Evolutionary conservation across 2,888 invertebrate species (phyloP).

Genomic region (Tenthredo mesomela): DNA sequence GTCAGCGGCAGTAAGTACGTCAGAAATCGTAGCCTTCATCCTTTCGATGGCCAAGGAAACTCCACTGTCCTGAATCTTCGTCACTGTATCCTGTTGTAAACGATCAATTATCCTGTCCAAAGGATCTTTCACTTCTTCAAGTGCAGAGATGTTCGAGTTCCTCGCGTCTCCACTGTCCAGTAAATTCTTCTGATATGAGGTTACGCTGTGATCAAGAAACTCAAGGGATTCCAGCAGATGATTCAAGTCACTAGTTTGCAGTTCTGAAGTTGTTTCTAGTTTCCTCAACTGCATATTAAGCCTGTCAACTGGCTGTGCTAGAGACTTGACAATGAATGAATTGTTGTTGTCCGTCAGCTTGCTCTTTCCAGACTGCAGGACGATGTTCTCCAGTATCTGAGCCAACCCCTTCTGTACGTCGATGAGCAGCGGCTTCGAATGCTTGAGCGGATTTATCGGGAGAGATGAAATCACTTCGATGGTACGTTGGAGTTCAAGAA

Average conservation of each 20-base stretch:
- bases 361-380: constrained; percentile 46
- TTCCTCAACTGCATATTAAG: constrained; percentile 44
- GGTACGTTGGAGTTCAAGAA: constrained; percentile 53
- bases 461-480: constrained; percentile 50
- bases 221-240: constrained; percentile 50
- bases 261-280: constrained; percentile 34
- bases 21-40: constrained; percentile 45
- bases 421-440: constrained; percentile 48
- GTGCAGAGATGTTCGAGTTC: constrained; percentile 50
- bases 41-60: constrained; percentile 50
- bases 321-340: constrained; percentile 45
- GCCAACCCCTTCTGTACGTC: constrained; percentile 57
- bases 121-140: constrained; percentile 53
- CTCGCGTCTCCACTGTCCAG: constrained; percentile 52
- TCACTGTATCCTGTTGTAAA: constrained; percentile 50
- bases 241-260: constrained; percentile 52
- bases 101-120: constrained; percentile 51
- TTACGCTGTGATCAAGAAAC: constrained; percentile 46
- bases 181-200: constrained; percentile 46
- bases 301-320: constrained; percentile 48
- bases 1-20: constrained; percentile 40
- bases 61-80: constrained; percentile 53
- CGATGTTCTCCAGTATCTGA: constrained; percentile 55
- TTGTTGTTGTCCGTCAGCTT: constrained; percentile 47
- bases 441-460: constrained; percentile 52